These are phyloP conservation scores for Menura novaehollandiae DNA, from an alignment of 2,113 vertebrate genomes.

Conservation along the genomic window DNA sequence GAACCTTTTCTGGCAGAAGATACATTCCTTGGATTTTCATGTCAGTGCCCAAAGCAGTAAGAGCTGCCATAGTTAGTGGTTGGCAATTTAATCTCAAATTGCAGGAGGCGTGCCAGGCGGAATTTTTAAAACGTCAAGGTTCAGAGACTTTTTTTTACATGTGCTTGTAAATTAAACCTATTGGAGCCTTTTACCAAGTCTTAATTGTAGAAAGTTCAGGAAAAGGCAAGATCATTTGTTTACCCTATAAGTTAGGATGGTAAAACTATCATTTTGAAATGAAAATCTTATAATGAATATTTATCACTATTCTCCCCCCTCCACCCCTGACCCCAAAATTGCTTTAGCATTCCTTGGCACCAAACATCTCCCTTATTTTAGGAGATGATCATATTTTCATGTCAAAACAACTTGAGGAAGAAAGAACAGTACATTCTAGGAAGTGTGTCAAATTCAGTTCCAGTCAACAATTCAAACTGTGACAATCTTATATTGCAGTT, in stretches of 20 bases:
- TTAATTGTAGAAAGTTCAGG: slow-evolving; percentile 10
- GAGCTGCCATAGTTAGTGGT: background rate
- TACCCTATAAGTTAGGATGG: background rate
- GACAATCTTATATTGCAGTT: background rate
- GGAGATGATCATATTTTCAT: slow-evolving; percentile 48
- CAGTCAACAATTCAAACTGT: slow-evolving; percentile 35
- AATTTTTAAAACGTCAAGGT: background rate
- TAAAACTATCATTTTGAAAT: slow-evolving; percentile 58
- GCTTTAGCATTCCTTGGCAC: slow-evolving; percentile 64
- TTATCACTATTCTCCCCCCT: background rate
- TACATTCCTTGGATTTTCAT: background rate
- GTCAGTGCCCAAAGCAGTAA: background rate
- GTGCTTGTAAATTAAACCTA: background rate
- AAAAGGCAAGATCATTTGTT: background rate
- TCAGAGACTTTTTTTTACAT: background rate
- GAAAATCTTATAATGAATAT: slow-evolving; percentile 60
- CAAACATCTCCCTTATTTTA: slow-evolving; percentile 49
- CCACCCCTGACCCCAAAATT: background rate
- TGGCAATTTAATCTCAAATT: background rate
- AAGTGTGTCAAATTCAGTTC: background rate
- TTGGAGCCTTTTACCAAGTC: background rate
- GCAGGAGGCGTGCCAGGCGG: background rate
- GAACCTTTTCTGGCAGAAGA: slow-evolving; percentile 36
- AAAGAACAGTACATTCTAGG: slow-evolving; percentile 44
- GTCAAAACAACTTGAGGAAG: slow-evolving; percentile 64